Base-by-base conservation (phyloP, 1,140 invertebrate species). In the Drosophila pectinifera region DNA sequence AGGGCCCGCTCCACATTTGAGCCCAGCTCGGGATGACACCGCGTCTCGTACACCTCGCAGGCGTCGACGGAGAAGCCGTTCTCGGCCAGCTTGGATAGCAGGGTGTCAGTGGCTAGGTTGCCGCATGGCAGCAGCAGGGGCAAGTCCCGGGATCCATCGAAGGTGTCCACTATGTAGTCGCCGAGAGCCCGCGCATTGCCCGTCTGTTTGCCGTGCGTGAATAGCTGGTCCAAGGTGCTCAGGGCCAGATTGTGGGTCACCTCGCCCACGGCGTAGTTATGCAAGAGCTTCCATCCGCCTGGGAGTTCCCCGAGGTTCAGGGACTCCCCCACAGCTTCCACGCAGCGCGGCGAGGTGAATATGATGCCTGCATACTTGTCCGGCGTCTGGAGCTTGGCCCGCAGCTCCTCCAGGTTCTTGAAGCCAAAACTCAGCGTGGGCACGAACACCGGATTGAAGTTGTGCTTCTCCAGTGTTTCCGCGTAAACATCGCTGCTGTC, bases 31-130 rank as follows among this genome's bases (percentile, higher is more conserved):
- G 91, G 91, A 59, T 74, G 86, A 24, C 91, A 90, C 14, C 84
- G 93, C 6, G 93, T 94, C 62, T 94, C 93, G 79, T 94, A 94
- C 5, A 94, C 94, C 34, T 93, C 93, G 18, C 94, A 69, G 16
- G 93, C 78, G 36, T 94, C 94, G 18, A 94, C 68, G 24, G 68
- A 69, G 45, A 94, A 93, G 0, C 92, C 91, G 7, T 92, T 88
- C 20, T 91, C 75, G 3, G 80, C 41, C n/a, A 94, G 76, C 48
- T 92, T 91, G 13, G 86, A 90, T 5, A 93, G 93, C 53, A 94
- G 75, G 1, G 91, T 93, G 63, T 94, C 94, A 6, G 92, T 93
- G 13, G 92, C 92, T 28, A 94, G 69, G 64, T 93, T 94, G 5
- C 94, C 93, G 80, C 93, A 94, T 0, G 94, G 94, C 65, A 94